phyloP scores from a whole-genome alignment of 64 coral and sea anemone genomes.

The Stichodactyla mertensii region DNA sequence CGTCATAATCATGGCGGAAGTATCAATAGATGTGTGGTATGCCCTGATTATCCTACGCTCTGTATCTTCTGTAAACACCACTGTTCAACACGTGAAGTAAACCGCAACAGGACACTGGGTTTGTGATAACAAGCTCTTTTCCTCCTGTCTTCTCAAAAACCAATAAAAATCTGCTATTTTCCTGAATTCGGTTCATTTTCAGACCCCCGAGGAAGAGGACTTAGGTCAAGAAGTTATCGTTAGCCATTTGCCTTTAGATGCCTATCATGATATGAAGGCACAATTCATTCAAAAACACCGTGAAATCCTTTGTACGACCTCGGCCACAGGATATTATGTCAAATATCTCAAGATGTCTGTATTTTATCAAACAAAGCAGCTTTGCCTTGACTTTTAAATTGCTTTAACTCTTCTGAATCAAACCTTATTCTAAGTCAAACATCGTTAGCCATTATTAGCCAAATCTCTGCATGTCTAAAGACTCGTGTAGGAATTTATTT shows the following conservation, averaged over 20 bases:
- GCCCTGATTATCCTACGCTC: neutral
- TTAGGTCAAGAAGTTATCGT: too few species aligned
- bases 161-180: neutral
- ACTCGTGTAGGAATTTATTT: too few species aligned
- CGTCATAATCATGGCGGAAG: constrained; percentile 4
- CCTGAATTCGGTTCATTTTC: neutral
- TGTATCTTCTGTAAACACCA: neutral
- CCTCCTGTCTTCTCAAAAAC: neutral
- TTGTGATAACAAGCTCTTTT: neutral
- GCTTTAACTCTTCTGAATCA: too few species aligned
- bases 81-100: neutral
- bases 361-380: too few species aligned
- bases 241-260: too few species aligned
- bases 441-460: too few species aligned
- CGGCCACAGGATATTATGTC: neutral
- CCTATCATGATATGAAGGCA: neutral
- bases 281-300: neutral
- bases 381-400: too few species aligned
- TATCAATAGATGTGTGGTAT: constrained; percentile 1
- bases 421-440: too few species aligned
- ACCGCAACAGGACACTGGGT: neutral
- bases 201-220: too few species aligned
- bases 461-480: too few species aligned
- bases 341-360: too few species aligned
- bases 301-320: neutral